Evolutionary conservation across 2,888 invertebrate species (phyloP), one percentile per base, ranked within the genome.

Genomic region (Ophraella communa): DNA sequence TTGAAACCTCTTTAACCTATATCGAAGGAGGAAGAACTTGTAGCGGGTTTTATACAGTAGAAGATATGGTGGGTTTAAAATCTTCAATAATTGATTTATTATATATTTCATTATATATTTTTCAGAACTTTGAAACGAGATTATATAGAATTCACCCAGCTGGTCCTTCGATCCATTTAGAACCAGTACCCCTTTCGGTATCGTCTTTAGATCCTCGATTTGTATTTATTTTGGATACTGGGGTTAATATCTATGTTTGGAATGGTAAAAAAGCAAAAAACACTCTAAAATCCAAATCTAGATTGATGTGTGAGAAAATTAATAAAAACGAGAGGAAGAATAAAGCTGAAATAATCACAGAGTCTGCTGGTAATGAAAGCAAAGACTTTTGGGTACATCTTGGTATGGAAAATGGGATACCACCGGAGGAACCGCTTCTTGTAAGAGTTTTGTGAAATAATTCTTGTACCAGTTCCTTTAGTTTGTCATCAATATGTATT

Each of bases 281-380:
- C 76, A 95, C 95, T 0, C 83, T 95, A 0, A 93, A 94, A 79
- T 95, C 95, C 0, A 96, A 93, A 79, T 89, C 92, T 0, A 86
- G 96, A 58, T 84, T 99, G 11, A 90, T 99, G 85, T 94, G 98
- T 2, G 99, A 99, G 81, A 98, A 98, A 83, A 95, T 99, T 63
- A 99, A 98, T 82, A 98, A 98, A 83, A 95, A 96, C 78, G 99
- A 99, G 82, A 86, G 98, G 18, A 99, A 99, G 81, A 95, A 95
- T 79, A 93, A 93, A 79, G 91, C 96, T 0, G 96, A 97, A 77
- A 91, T 99, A 61, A 84, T 93, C 44, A 90, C 93, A 0, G 92
- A 96, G 79, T 85, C 86, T 35, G 93, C 94, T 81, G 92, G 92
- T 0, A 88, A 90, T 62, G 98, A 98, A 78, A 89, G 91, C 4